phyloP scores from a whole-genome alignment of 1,140 invertebrate species.

The Amphibalanus amphitrite region DNA sequence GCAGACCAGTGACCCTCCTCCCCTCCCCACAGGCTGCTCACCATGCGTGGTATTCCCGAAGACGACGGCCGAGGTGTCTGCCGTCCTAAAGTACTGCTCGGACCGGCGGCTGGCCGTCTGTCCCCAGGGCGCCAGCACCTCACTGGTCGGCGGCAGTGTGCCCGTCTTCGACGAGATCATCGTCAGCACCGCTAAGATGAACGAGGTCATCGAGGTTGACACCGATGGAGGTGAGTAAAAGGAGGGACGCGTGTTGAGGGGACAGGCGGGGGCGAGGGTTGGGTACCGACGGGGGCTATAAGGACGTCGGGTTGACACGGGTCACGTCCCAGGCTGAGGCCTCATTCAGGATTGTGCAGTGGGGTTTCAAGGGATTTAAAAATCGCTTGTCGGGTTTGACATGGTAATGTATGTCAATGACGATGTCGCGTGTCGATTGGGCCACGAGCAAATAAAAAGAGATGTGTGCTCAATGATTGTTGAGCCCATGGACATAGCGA shows the following conservation, averaged over 20 bases:
- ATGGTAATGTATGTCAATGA: too few relatives aligned
- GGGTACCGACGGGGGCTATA: neutral
- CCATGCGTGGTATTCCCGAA: constrained; percentile 45
- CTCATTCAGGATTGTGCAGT: neutral
- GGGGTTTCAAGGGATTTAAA: too few relatives aligned
- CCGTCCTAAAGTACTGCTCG: constrained; percentile 73
- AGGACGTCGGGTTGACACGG: too few relatives aligned
- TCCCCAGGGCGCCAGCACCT: constrained; percentile 89
- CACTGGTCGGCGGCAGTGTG: constrained; percentile 76
- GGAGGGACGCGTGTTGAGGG: neutral
- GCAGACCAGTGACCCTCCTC: neutral
- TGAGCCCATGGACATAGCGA: neutral
- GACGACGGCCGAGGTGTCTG: constrained; percentile 70
- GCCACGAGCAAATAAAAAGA: neutral
- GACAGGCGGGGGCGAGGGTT: neutral
- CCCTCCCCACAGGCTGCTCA: constrained; percentile 18
- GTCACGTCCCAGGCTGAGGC: neutral
- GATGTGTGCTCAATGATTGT: neutral
- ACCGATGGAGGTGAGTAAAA: constrained; percentile 24
- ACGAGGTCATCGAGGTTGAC: constrained; percentile 41
- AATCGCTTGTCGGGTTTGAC: too few relatives aligned
- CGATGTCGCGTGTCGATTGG: too few relatives aligned
- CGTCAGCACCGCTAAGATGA: constrained; percentile 67
- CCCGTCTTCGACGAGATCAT: constrained; percentile 96
- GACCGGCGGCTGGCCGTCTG: constrained; percentile 65